Evolutionary conservation across 1,140 invertebrate genomes (phyloP).

Genomic region (Aphidius ervi): DNA sequence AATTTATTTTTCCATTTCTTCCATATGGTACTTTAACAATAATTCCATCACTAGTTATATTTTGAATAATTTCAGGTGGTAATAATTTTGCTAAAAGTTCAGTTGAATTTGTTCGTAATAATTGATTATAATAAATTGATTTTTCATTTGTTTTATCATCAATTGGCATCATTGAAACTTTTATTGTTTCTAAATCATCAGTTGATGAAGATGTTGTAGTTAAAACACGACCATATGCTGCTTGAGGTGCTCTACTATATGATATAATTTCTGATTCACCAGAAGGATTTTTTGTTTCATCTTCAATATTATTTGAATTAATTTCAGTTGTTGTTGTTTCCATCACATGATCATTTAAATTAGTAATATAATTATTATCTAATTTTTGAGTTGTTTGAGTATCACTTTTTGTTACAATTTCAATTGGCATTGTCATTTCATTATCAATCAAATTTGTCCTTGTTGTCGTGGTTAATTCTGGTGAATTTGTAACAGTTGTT

Average conservation of each 20-base stretch:
- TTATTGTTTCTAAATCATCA: not conserved
- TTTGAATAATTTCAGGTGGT: constrained; percentile 18
- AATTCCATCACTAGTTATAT: constrained; percentile 19
- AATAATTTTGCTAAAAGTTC: constrained; percentile 22
- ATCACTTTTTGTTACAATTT: too few relatives aligned
- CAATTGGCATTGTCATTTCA: too few relatives aligned
- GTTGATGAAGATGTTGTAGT: not conserved
- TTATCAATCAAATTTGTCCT: too few relatives aligned
- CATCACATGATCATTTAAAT: too few relatives aligned
- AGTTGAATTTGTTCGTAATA: constrained; percentile 10
- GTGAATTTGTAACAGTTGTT: too few relatives aligned
- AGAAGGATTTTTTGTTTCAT: too few relatives aligned
- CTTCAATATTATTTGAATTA: too few relatives aligned
- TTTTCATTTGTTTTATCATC: constrained; percentile 4
- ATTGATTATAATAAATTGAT: constrained; percentile 4
- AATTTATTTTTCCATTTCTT: not conserved
- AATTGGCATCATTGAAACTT: constrained; percentile 1
- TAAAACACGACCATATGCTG: not conserved
- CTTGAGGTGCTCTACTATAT: not conserved
- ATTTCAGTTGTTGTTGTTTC: too few relatives aligned
- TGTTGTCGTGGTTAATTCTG: too few relatives aligned
- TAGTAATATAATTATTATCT: too few relatives aligned
- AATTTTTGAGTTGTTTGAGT: too few relatives aligned
- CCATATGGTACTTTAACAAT: constrained; percentile 18
- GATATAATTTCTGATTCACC: too few relatives aligned